A percentile compares a stretch with the other conserved stretches of the same genome.
These are phyloP conservation scores for Caradrina kadenii DNA, from an alignment of 2,888 invertebrate genomes.

Conservation along the genomic window DNA sequence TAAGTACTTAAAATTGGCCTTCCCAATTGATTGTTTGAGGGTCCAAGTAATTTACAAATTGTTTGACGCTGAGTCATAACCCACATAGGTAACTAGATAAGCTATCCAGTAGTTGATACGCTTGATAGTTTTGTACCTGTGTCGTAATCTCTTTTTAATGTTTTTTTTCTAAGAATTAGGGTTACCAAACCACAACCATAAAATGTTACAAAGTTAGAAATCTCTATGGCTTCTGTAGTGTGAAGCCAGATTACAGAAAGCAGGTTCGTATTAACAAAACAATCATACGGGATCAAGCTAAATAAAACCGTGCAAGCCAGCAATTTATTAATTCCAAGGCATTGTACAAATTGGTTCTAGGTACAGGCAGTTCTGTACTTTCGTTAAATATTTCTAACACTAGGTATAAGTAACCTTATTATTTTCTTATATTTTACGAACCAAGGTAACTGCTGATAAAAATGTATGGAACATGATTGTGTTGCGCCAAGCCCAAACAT, in stretches of 20 bases:
- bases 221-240: constrained; percentile 25
- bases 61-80: constrained; percentile 30
- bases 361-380: too few relatives aligned
- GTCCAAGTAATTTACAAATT: constrained; percentile 8
- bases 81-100: constrained; percentile 1
- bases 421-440: too few relatives aligned
- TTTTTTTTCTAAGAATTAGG: constrained; percentile 20
- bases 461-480: too few relatives aligned
- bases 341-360: too few relatives aligned
- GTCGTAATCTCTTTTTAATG: constrained; percentile 26
- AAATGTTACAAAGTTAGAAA: constrained; percentile 15
- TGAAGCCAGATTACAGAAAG: constrained; percentile 3
- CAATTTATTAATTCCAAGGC: too few relatives aligned
- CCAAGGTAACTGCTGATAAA: too few relatives aligned
- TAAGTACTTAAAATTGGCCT: background rate
- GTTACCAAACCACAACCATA: constrained; percentile 15
- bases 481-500: too few relatives aligned
- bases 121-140: background rate
- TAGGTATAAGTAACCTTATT: too few relatives aligned
- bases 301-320: too few relatives aligned
- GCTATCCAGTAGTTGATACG: background rate
- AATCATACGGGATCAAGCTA: too few relatives aligned
- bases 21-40: background rate
- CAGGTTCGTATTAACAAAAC: constrained; percentile 7
- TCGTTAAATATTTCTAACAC: too few relatives aligned